Conservation (phyloP, 2,797 vertebrate genomes). For the Sebastes reedi region DNA sequence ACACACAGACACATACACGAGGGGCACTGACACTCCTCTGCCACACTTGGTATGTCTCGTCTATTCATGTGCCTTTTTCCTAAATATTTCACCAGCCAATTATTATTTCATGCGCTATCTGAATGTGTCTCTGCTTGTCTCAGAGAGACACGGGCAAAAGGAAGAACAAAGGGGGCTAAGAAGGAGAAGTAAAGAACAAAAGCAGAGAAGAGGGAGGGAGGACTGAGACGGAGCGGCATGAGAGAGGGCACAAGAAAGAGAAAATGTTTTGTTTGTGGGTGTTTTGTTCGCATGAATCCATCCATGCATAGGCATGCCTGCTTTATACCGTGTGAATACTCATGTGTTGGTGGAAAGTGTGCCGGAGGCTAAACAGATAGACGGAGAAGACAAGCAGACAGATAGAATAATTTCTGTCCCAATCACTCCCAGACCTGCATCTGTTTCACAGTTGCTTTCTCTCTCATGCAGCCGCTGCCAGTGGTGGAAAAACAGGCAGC, state of each 20-base stretch:
- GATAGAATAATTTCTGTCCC: constrained; percentile 57
- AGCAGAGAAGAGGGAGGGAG: constrained; percentile 8
- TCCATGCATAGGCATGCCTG: constrained; percentile 63
- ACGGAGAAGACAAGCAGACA: constrained; percentile 49
- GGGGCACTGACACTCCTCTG: constrained; percentile 63
- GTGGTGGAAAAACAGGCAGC: constrained; percentile 44
- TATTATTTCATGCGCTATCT: constrained; percentile 80
- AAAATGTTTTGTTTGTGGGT: constrained; percentile 46
- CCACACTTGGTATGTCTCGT: constrained; percentile 67
- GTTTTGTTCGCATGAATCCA: constrained; percentile 42
- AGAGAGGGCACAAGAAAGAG: constrained; percentile 19
- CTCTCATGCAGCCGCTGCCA: constrained; percentile 22
- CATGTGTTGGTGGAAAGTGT: constrained; percentile 40
- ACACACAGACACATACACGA: constrained; percentile 18
- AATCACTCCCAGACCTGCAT: constrained; percentile 66
- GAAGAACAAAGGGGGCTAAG: constrained; percentile 46
- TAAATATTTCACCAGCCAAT: constrained; percentile 84
- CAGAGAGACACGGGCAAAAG: constrained; percentile 39
- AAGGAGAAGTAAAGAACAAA: constrained; percentile 38
- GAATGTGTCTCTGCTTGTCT: constrained; percentile 73
- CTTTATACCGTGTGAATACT: constrained; percentile 37
- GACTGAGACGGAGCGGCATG: constrained; percentile 3
- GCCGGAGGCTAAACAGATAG: constrained; percentile 60
- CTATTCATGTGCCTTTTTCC: constrained; percentile 74
- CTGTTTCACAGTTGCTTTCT: constrained; percentile 59